These are phyloP conservation scores for Asarcornis scutulata DNA, from an alignment of 2,113 vertebrate genomes.

Conservation along the genomic window DNA sequence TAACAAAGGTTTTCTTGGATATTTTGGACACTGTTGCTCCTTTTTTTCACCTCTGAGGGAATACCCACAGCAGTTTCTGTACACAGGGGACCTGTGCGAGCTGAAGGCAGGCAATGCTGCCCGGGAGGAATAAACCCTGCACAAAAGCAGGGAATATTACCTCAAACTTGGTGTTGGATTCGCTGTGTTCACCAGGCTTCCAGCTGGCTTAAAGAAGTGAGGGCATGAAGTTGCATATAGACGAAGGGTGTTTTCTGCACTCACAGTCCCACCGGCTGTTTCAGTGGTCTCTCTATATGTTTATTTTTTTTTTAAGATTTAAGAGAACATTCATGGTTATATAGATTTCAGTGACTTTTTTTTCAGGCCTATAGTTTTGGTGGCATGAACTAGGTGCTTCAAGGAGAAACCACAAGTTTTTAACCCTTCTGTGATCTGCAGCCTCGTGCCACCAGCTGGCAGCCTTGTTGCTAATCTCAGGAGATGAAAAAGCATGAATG, in stretches of 20 bases:
- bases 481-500: neutral
- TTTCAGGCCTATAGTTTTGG: neutral
- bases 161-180: neutral
- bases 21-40: neutral
- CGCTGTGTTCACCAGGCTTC: neutral
- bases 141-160: neutral
- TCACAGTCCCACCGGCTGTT: rapidly evolving
- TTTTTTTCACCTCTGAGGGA: neutral
- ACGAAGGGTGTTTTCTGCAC: neutral
- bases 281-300: neutral
- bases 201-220: neutral
- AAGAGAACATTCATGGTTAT: neutral
- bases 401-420: neutral
- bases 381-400: neutral
- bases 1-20: neutral
- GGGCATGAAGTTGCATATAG: neutral
- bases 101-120: neutral
- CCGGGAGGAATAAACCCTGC: neutral
- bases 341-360: neutral
- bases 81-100: neutral
- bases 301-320: rapidly evolving
- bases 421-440: neutral
- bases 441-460: neutral
- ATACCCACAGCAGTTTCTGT: neutral
- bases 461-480: neutral